Evolutionary conservation across 2,888 invertebrate species (phyloP).

Genomic region (Xanthorhoe spadicearia): DNA sequence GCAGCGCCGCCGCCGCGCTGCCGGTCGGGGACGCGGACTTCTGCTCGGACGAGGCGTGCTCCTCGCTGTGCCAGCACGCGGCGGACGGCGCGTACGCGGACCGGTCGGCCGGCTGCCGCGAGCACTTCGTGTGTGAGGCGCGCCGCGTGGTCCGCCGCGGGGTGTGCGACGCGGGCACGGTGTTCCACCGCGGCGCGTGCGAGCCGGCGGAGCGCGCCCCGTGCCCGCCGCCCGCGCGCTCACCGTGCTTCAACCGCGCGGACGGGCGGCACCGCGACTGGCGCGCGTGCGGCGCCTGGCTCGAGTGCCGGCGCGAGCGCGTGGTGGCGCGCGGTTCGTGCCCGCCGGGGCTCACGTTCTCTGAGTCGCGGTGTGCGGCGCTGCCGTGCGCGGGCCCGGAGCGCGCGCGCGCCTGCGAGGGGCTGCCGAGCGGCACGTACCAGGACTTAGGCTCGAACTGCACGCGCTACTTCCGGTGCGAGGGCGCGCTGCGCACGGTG

Average conservation of each 20-base stretch:
- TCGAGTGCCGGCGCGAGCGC: slow-evolving; percentile 77
- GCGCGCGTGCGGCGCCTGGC: slow-evolving; percentile 79
- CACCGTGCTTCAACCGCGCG: slow-evolving; percentile 75
- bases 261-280: slow-evolving; percentile 78
- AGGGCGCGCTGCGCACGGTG: slow-evolving; percentile 67
- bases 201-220: slow-evolving; percentile 69
- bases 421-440: slow-evolving; percentile 82
- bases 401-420: slow-evolving; percentile 69
- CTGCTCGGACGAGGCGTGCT: slow-evolving; percentile 78
- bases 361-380: slow-evolving; percentile 74
- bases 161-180: slow-evolving; percentile 80
- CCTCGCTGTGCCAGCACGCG: slow-evolving; percentile 79
- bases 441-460: slow-evolving; percentile 81
- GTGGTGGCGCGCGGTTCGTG: slow-evolving; percentile 77
- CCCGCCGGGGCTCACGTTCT: slow-evolving; percentile 73
- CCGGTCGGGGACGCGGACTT: slow-evolving; percentile 82
- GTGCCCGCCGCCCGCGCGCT: slow-evolving; percentile 76
- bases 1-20: slow-evolving; percentile 70
- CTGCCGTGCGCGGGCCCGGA: slow-evolving; percentile 79
- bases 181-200: slow-evolving; percentile 83
- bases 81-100: slow-evolving; percentile 85
- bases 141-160: slow-evolving; percentile 81
- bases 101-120: slow-evolving; percentile 80
- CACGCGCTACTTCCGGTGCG: slow-evolving; percentile 81
- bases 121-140: slow-evolving; percentile 84